Evolutionary conservation across 2,113 vertebrate genomes (phyloP).

Genomic region (Colaptes auratus): DNA sequence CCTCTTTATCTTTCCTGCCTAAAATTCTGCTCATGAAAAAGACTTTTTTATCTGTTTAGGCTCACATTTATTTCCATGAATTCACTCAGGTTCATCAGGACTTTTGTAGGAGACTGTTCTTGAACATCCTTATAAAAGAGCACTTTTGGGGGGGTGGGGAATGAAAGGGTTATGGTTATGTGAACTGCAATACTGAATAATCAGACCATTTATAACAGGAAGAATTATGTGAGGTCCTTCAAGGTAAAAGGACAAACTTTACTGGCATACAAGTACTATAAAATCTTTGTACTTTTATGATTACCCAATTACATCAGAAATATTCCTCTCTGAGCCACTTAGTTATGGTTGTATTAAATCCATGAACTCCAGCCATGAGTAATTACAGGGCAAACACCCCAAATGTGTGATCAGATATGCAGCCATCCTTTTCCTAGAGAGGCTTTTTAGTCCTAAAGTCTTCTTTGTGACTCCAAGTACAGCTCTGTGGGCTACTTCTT

Average conservation of each 20-base stretch:
- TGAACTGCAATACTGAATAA: conserved; percentile 12
- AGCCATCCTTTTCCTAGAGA: neutral
- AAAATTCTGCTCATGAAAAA: neutral
- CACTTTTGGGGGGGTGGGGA: neutral
- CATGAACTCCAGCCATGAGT: neutral
- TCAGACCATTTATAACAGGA: neutral
- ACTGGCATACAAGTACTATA: neutral
- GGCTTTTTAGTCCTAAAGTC: neutral
- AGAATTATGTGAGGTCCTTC: neutral
- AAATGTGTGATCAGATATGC: rapidly evolving
- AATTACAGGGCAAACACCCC: neutral
- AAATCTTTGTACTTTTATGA: neutral
- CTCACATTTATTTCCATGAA: neutral
- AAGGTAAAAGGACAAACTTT: conserved; percentile 1
- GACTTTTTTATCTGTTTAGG: neutral
- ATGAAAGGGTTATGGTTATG: conserved; percentile 9
- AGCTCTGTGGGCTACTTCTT: neutral
- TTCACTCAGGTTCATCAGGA: neutral
- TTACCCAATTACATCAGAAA: neutral
- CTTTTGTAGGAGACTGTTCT: neutral
- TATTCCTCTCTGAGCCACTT: neutral
- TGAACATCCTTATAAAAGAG: neutral
- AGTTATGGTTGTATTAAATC: neutral
- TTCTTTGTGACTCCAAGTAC: neutral
- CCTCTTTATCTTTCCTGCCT: neutral